These are phyloP conservation scores for Liparis tanakae DNA, from an alignment of 2,797 vertebrate genomes.

Conservation along the genomic window DNA sequence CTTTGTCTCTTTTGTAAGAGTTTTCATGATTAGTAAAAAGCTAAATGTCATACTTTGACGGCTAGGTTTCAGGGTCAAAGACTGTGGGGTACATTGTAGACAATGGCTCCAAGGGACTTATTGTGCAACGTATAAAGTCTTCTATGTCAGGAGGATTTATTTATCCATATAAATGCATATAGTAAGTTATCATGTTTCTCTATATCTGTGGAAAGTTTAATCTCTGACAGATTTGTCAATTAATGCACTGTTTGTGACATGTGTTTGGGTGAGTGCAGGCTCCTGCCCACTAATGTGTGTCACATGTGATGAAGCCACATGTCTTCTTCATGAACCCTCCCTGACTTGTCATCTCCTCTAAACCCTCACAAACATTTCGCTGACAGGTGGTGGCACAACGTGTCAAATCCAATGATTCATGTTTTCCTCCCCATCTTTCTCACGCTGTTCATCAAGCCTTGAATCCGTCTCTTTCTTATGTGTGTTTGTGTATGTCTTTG, in stretches of 20 bases:
- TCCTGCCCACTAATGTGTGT: conserved; percentile 16
- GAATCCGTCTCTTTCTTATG: conserved; percentile 35
- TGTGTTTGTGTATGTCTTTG: background rate
- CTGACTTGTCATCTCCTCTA: conserved; percentile 53
- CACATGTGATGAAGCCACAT: conserved; percentile 40
- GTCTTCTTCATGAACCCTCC: conserved; percentile 42
- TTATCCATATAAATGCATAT: background rate
- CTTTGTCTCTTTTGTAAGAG: background rate
- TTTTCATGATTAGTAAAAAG: conserved; percentile 16
- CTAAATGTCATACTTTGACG: conserved; percentile 27
- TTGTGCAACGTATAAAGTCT: conserved; percentile 28
- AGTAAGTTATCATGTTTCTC: background rate
- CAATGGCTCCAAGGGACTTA: conserved; percentile 20
- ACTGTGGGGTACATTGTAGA: conserved; percentile 14
- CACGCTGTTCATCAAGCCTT: conserved; percentile 42
- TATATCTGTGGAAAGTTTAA: background rate
- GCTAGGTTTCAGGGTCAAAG: conserved; percentile 12
- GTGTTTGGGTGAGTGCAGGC: background rate
- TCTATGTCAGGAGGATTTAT: conserved; percentile 25
- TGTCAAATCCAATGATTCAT: conserved; percentile 70
- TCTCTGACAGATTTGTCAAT: conserved; percentile 7
- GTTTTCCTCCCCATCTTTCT: conserved; percentile 47
- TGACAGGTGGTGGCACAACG: conserved; percentile 71
- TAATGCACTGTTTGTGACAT: conserved; percentile 18
- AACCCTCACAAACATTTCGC: conserved; percentile 53